Base-by-base conservation (phyloP, 2,888 invertebrate species). In the Nasonovia ribisnigri region DNA sequence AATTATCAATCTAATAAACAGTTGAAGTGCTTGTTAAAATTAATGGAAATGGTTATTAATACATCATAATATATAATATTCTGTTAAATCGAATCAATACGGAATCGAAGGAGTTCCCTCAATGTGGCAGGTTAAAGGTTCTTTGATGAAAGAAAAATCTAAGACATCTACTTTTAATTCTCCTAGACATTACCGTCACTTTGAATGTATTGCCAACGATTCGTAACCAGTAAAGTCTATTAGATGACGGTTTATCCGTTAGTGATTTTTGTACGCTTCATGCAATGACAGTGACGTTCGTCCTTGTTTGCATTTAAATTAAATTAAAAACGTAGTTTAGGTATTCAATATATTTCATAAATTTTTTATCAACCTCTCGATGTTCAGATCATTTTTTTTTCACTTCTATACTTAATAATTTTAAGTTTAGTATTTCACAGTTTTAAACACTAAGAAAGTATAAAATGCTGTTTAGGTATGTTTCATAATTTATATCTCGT, bases 71-170 rank as follows among this genome's bases (percentile, higher is more conserved):
- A 0, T 67, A n/a, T 67, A 4, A 16, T 8, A 36, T n/a, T 36
- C 16, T 77, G 16, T 77, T 20, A 51, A n/a, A 36, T 88, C 3
- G 24, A 36, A 88, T 46, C 86, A 48, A 48, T 60, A 57, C 10
- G 11, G 6, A 8, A 24, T 57, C 2, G 6, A 91, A 84, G 67
- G 36, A 54, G 36, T 84, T 42, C 16, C 29, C 11, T 6, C 84
- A 91, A 84, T 20, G 42, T 26, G 26, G 36, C 13, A 1, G 6
- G 11, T 86, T 57, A 67, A 84, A 87, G 8, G 8, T 24, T 48
- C 48, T 86, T 91, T 51, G 54, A 84, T 84, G 42, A 36, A 51
- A 77, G 26, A 54, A 92, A 60, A 92, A 60, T n/a, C 51, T 29
- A 48, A 36, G 24, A 60, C 48, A 24, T 92, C 3, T 46, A 36